Base-by-base conservation (phyloP, 1,140 invertebrate species). In the Diachasmimorpha longicaudata region DNA sequence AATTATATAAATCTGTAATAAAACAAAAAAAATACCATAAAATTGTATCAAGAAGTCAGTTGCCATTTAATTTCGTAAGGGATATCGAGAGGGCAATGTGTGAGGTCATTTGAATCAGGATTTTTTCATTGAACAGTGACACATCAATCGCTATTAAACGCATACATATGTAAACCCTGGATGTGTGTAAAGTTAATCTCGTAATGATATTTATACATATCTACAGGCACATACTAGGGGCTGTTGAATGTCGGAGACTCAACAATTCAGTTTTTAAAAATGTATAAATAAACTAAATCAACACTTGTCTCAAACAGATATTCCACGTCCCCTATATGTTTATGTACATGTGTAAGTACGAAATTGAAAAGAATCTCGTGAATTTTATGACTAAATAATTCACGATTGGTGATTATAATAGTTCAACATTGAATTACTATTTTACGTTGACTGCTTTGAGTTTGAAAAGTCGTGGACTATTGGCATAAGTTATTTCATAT, bases 261-360 rank as follows among this genome's bases (percentile, higher is more conserved):
- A 25, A 58, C 46, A 72, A 72, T 19, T 31, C 19, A 72, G 16
- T 39, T 69, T 68, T 39, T 42, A 69, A 11, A 16, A 39, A 42
- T 69, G 36, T 42, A 44, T 69, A 42, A 69, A 42, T 69, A 69
- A 69, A 25, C 31, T 21, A 31, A 44, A 52, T 48, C 14, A 31
- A 67, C 11, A 66, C 36, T 23, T 66, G 23, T 67, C 16, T 74
- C 76, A 70, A 71, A 55, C 36, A 73, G 70, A 63, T 70, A 70
- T 70, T 77, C 44, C n/a, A 16, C 44, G 11, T 70, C 37, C 44
- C 71, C 39, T 58, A 25, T 75, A 67, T 78, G 76, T 72, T 48
- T 46, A 55, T 75, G 77, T 78, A 69, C 63, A 78, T 72, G 77
- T 75, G 63, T 75, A 75, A 75, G 77, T 78, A 75, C 74, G 67